Percentiles rank a stretch among this genome's conserved stretches.
These are phyloP conservation scores for Falco biarmicus DNA, from an alignment of 2,797 vertebrate species.

Conservation along the genomic window DNA sequence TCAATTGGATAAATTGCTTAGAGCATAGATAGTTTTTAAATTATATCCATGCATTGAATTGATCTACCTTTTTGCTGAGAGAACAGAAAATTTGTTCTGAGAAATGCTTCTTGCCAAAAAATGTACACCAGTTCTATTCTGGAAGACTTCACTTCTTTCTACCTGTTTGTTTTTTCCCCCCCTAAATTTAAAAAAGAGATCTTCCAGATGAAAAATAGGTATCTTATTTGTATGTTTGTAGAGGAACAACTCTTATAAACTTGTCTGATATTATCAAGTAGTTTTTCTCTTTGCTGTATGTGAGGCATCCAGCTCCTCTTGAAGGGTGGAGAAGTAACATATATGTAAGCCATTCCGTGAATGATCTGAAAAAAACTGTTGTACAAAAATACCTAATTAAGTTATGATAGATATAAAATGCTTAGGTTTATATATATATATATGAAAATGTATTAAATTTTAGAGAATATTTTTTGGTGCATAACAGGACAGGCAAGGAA, in stretches of 20 bases:
- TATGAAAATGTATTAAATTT: neutral
- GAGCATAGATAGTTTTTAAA: constrained; percentile 14
- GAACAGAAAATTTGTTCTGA: constrained; percentile 19
- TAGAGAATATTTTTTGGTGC: neutral
- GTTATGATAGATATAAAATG: neutral
- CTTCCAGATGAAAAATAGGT: neutral
- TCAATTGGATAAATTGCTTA: neutral
- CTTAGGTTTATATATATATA: neutral
- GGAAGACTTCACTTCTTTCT: neutral
- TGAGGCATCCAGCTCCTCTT: neutral
- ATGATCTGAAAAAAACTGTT: neutral
- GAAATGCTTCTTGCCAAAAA: neutral
- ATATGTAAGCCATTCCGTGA: neutral
- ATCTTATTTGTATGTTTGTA: neutral
- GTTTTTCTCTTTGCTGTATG: neutral
- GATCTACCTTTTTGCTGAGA: constrained; percentile 29
- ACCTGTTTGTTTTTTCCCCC: neutral
- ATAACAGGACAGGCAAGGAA: neutral
- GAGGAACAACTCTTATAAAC: rapidly evolving
- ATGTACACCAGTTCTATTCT: neutral
- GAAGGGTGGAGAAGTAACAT: neutral
- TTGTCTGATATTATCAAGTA: neutral
- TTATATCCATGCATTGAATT: neutral
- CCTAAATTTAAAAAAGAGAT: neutral
- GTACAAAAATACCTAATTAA: neutral